Evolutionary conservation across 1,140 invertebrate genomes (phyloP).

Genomic region (Geopemphigus sp.): DNA sequence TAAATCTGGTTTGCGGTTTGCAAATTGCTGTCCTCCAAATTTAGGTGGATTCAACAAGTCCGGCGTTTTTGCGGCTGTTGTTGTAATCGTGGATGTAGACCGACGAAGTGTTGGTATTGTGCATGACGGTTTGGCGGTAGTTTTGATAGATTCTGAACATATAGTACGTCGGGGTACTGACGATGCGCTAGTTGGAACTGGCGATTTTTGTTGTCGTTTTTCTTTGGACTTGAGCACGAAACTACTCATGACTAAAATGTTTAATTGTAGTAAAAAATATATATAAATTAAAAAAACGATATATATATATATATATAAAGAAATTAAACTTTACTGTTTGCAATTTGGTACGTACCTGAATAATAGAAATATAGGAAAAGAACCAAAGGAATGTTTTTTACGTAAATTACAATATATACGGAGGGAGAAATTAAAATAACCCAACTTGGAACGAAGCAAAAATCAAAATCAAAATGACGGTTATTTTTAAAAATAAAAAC

Average conservation of each 20-base stretch:
- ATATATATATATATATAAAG: background rate
- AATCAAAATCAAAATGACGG: background rate
- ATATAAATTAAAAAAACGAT: too few species aligned
- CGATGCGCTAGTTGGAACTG: background rate
- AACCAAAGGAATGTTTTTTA: too few species aligned
- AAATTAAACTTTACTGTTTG: too few species aligned
- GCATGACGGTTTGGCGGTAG: background rate
- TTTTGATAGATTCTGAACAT: background rate
- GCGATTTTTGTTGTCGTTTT: background rate
- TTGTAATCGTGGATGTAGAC: background rate
- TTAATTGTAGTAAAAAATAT: too few species aligned
- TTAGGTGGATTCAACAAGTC: conserved; percentile 10
- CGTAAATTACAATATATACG: too few species aligned
- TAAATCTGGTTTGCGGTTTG: conserved; percentile 29
- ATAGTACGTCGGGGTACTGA: background rate
- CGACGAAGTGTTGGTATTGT: background rate
- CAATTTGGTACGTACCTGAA: too few species aligned
- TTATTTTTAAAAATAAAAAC: background rate
- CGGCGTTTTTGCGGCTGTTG: background rate
- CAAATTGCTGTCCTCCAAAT: conserved; percentile 19
- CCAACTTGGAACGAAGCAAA: background rate
- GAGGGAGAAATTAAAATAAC: too few species aligned
- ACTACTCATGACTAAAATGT: background rate
- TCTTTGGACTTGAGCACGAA: conserved; percentile 23
- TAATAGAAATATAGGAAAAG: too few species aligned